Conservation (phyloP, 2,888 invertebrate species). For the Oconnorella tubifera region DNA sequence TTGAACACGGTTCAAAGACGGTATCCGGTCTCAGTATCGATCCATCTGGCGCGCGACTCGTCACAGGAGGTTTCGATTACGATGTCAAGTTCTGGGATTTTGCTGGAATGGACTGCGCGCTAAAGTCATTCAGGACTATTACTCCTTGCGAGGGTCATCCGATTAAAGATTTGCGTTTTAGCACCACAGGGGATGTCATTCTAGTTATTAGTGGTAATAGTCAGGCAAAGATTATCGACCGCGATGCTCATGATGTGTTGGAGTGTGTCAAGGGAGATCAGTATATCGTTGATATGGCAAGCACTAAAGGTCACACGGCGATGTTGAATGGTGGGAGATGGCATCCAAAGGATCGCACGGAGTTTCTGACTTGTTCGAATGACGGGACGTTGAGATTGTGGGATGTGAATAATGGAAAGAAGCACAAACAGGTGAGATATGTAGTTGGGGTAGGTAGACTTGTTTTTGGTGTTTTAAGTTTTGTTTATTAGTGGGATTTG, state of each 20-base stretch:
- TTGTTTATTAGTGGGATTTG: too few relatives aligned
- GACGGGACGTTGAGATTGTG: slow-evolving; percentile 92
- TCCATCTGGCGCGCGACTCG: slow-evolving; percentile 84
- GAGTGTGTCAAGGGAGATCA: slow-evolving; percentile 94
- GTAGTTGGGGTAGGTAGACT: too few relatives aligned
- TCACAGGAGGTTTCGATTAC: slow-evolving; percentile 91
- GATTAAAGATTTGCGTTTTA: slow-evolving; percentile 83
- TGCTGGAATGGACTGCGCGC: slow-evolving; percentile 91
- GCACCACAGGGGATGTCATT: slow-evolving; percentile 87
- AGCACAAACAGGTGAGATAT: slow-evolving; percentile 71
- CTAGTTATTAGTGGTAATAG: slow-evolving; percentile 85
- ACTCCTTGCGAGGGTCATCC: slow-evolving; percentile 91
- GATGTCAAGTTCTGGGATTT: slow-evolving; percentile 98
- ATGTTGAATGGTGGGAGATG: slow-evolving; percentile 84
- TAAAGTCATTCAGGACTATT: slow-evolving; percentile 86
- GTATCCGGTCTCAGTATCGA: slow-evolving; percentile 82
- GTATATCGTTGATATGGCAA: slow-evolving; percentile 76
- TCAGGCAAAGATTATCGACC: slow-evolving; percentile 78
- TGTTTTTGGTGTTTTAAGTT: too few relatives aligned
- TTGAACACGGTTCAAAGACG: slow-evolving; percentile 28
- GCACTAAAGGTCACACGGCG: slow-evolving; percentile 77
- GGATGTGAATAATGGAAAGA: slow-evolving; percentile 67
- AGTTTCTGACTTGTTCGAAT: slow-evolving; percentile 89
- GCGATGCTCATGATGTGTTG: slow-evolving; percentile 87
- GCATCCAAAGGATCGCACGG: slow-evolving; percentile 85